Percentiles rank a stretch among this genome's conserved stretches.
phyloP scores from a whole-genome alignment of 2,113 vertebrate genomes.

The Nerophis lumbriciformis region DNA sequence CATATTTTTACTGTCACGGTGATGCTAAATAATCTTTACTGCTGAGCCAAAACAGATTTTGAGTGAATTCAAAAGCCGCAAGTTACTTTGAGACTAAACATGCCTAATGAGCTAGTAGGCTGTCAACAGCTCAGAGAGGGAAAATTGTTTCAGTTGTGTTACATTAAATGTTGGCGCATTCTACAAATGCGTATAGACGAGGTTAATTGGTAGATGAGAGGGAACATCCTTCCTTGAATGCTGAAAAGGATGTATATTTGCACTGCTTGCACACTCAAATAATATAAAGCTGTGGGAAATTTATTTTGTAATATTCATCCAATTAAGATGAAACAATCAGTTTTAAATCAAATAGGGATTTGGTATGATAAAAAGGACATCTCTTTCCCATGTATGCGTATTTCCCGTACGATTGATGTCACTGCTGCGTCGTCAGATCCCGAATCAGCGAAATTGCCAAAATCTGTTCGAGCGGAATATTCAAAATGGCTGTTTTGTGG shows the following conservation, averaged over 20 bases:
- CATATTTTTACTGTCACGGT: background rate
- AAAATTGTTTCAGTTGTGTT: constrained; percentile 20
- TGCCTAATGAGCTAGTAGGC: constrained; percentile 34
- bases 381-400: too few species aligned
- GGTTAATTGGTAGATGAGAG: constrained; percentile 36
- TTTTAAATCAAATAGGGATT: too few species aligned
- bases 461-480: too few species aligned
- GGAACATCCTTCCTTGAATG: constrained; percentile 6
- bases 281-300: background rate
- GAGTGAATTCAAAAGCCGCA: constrained; percentile 19
- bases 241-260: constrained; percentile 14
- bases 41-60: constrained; percentile 23
- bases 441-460: too few species aligned
- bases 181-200: constrained; percentile 23
- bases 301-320: background rate
- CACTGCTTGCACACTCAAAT: background rate
- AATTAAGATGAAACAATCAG: too few species aligned
- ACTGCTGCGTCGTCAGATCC: too few species aligned
- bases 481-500: too few species aligned
- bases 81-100: constrained; percentile 39
- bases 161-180: constrained; percentile 19
- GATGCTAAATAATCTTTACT: constrained; percentile 5
- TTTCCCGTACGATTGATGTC: too few species aligned
- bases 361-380: background rate
- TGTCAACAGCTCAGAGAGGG: constrained; percentile 24